phyloP scores from a whole-genome alignment of 2,113 vertebrate species.

The Drymodes brunneopygia region DNA sequence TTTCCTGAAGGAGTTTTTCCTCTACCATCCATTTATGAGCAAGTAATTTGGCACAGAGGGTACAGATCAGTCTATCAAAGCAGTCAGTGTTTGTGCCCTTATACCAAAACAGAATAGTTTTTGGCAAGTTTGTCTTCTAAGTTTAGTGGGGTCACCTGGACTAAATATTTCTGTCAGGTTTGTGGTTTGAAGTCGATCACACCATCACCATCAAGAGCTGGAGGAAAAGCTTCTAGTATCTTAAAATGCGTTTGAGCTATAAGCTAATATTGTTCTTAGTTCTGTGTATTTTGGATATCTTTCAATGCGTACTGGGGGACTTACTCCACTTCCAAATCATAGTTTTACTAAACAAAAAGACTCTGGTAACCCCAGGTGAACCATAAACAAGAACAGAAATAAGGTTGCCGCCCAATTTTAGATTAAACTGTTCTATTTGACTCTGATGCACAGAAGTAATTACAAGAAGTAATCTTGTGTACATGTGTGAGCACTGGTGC shows the following conservation, averaged over 20 bases:
- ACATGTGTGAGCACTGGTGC: background rate
- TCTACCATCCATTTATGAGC: background rate
- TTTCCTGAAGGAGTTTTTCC: background rate
- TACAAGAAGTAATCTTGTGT: background rate
- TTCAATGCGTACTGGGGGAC: background rate
- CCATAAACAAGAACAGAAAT: background rate
- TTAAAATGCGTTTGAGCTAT: background rate
- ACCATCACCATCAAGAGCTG: background rate
- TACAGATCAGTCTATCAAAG: background rate
- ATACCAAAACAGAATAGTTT: background rate
- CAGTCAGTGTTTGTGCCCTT: background rate
- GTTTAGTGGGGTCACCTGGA: background rate
- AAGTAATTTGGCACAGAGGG: background rate
- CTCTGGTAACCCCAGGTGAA: background rate
- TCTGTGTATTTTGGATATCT: background rate
- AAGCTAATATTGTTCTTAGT: background rate
- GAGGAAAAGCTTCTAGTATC: background rate
- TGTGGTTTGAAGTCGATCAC: background rate
- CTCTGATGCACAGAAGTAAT: background rate
- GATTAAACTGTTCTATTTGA: background rate
- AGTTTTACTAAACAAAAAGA: background rate
- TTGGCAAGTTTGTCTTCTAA: background rate
- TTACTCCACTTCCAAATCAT: background rate
- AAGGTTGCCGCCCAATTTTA: background rate
- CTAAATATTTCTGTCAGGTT: background rate